Conservation (phyloP, 92 coral and sea anemone species). For the Porites lobata region DNA sequence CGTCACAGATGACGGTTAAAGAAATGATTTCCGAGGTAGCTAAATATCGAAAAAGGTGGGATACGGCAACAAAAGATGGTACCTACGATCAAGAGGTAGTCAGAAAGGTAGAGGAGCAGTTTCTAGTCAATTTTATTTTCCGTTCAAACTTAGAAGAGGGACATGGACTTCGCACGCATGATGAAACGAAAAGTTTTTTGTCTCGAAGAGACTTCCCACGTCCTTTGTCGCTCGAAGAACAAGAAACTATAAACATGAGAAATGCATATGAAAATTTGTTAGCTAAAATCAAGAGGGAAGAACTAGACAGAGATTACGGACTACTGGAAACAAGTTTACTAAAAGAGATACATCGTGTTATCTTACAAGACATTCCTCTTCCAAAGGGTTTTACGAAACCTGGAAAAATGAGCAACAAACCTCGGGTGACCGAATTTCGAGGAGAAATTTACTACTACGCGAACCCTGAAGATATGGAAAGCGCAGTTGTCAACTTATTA, state of each 20-base stretch:
- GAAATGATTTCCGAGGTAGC: constrained; percentile 54
- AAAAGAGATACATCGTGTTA: constrained; percentile 61
- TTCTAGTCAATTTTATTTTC: constrained; percentile 61
- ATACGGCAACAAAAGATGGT: not conserved
- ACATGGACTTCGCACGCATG: constrained; percentile 66
- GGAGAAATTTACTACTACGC: constrained; percentile 78
- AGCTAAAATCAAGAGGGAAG: constrained; percentile 23
- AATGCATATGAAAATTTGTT: constrained; percentile 62
- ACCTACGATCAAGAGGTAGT: not conserved
- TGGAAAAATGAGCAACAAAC: constrained; percentile 64
- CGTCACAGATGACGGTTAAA: not conserved
- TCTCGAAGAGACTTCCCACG: not conserved
- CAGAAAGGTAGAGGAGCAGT: constrained; percentile 30
- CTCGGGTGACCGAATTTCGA: constrained; percentile 58
- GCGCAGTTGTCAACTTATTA: constrained; percentile 60
- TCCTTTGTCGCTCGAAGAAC: constrained; percentile 59
- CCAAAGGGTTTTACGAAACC: constrained; percentile 56
- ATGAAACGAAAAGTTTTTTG: constrained; percentile 46
- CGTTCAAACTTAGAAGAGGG: constrained; percentile 84
- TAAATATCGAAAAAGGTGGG: constrained; percentile 57
- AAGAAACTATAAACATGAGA: constrained; percentile 81
- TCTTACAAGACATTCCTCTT: constrained; percentile 52
- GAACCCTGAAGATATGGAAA: constrained; percentile 76
- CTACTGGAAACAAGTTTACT: constrained; percentile 59
- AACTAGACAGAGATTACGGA: constrained; percentile 36